These are phyloP conservation scores for Epizoanthus rinbou DNA, from an alignment of 92 coral and sea anemone genomes.

Conservation along the genomic window DNA sequence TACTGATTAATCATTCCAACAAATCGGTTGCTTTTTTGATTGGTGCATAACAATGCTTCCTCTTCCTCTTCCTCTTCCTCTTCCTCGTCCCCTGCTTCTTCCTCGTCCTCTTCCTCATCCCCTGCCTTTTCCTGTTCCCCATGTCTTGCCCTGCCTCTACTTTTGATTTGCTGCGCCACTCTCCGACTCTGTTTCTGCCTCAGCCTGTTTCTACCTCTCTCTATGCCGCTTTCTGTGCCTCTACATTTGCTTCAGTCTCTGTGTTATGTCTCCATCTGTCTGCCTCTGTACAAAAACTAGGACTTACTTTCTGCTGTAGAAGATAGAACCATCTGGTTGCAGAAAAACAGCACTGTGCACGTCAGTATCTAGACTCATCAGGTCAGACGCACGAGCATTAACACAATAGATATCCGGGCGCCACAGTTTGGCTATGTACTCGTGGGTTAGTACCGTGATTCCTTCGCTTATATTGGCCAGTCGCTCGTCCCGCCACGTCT, in stretches of 20 bases:
- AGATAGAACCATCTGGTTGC: slow-evolving; percentile 57
- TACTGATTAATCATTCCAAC: not conserved
- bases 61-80: no score
- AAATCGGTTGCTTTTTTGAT: no score
- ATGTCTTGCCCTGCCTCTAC: no score
- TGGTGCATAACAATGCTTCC: no score
- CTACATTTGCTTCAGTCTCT: no score
- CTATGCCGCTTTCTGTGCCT: no score
- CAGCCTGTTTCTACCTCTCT: no score
- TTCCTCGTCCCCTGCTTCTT: no score
- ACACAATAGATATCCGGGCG: slow-evolving; percentile 78
- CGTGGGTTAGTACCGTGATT: slow-evolving; percentile 52
- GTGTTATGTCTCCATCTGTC: not conserved
- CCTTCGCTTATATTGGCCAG: slow-evolving; percentile 63
- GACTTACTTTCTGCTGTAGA: slow-evolving; percentile 82
- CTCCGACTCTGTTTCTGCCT: no score
- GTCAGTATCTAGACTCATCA: slow-evolving; percentile 68
- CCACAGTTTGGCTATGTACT: slow-evolving; percentile 67
- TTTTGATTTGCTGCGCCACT: no score
- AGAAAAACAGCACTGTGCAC: slow-evolving; percentile 68
- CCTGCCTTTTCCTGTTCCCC: no score
- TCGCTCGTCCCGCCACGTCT: slow-evolving; percentile 80
- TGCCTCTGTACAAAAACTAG: not conserved
- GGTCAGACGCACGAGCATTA: slow-evolving; percentile 77
- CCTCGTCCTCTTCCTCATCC: no score